These are phyloP conservation scores for Bhutanitis thaidina DNA, from an alignment of 2,888 invertebrate genomes.

Conservation along the genomic window DNA sequence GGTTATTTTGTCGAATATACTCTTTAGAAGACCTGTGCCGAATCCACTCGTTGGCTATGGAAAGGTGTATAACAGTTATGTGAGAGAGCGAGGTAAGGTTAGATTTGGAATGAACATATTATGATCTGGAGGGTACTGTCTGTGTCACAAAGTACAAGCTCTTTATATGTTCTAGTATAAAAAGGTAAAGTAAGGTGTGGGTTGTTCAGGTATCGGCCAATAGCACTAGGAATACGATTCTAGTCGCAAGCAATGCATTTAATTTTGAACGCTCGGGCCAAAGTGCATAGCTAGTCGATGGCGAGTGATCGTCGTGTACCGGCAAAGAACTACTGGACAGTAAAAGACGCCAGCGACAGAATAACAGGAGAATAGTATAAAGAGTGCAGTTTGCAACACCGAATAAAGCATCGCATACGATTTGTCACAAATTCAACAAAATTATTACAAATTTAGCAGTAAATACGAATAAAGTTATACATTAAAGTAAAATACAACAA, in stretches of 20 bases:
- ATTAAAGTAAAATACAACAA: conserved; percentile 27
- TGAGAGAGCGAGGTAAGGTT: conserved; percentile 74
- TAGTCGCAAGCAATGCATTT: conserved; percentile 79
- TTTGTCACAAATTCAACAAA: conserved; percentile 28
- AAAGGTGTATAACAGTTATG: conserved; percentile 80
- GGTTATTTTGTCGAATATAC: conserved; percentile 82
- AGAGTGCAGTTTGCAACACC: conserved; percentile 81
- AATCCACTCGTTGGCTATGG: conserved; percentile 79
- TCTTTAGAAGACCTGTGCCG: conserved; percentile 81
- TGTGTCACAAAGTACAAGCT: conserved; percentile 80
- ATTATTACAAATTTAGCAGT: no score
- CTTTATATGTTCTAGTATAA: conserved; percentile 73
- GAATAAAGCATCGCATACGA: conserved; percentile 58
- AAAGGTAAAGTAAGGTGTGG: conserved; percentile 64
- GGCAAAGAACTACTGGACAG: conserved; percentile 43
- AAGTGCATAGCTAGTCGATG: conserved; percentile 49
- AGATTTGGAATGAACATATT: conserved; percentile 61
- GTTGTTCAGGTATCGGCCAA: conserved; percentile 76
- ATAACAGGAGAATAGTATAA: conserved; percentile 75
- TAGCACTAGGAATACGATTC: conserved; percentile 78
- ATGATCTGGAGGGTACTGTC: conserved; percentile 66
- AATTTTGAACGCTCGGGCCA: conserved; percentile 75
- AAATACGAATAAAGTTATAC: no score
- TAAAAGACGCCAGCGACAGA: conserved; percentile 75
- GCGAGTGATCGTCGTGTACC: conserved; percentile 67